A percentile compares a stretch with the other conserved stretches of the same genome.
Evolutionary conservation across 1,140 invertebrate genomes (phyloP).

Genomic region (Drosophila mojavensis): DNA sequence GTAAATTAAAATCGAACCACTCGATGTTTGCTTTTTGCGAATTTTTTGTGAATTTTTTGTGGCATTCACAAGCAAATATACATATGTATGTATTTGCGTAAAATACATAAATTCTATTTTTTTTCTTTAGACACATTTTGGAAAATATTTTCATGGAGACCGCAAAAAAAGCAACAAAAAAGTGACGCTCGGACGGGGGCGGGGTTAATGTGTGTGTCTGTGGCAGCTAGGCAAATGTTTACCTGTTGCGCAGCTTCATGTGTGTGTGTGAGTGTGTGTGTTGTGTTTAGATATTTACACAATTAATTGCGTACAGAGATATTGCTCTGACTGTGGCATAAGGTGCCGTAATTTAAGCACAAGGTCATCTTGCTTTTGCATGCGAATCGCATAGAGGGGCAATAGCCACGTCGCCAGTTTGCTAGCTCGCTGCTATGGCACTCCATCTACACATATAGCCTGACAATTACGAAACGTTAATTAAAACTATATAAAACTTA

Average conservation of each 20-base stretch:
- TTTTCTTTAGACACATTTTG: conserved; percentile 21
- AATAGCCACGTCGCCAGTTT: not conserved
- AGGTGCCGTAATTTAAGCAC: conserved; percentile 42
- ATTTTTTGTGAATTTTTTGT: not conserved
- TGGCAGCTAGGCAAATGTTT: conserved; percentile 14
- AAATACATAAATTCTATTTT: not conserved
- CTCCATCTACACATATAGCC: not conserved
- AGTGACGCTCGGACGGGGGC: not conserved
- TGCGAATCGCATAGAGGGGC: not conserved
- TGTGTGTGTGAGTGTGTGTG: conserved; percentile 14
- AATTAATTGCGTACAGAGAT: conserved; percentile 46
- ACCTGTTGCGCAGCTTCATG: conserved; percentile 6
- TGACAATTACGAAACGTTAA: conserved; percentile 8
- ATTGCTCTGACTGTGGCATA: conserved; percentile 3
- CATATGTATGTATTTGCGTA: not conserved
- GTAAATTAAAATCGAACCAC: conserved; percentile 8
- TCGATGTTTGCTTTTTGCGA: conserved; percentile 10
- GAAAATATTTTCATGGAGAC: conserved; percentile 58
- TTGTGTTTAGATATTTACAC: conserved; percentile 55
- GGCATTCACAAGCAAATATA: conserved; percentile 40
- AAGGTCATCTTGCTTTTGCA: conserved; percentile 30
- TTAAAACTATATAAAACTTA: not conserved
- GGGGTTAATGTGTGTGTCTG: not conserved
- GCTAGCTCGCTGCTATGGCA: not conserved
- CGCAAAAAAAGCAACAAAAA: conserved; percentile 10